phyloP scores from a whole-genome alignment of 2,113 vertebrate species.

The Varanus komodoensis region DNA sequence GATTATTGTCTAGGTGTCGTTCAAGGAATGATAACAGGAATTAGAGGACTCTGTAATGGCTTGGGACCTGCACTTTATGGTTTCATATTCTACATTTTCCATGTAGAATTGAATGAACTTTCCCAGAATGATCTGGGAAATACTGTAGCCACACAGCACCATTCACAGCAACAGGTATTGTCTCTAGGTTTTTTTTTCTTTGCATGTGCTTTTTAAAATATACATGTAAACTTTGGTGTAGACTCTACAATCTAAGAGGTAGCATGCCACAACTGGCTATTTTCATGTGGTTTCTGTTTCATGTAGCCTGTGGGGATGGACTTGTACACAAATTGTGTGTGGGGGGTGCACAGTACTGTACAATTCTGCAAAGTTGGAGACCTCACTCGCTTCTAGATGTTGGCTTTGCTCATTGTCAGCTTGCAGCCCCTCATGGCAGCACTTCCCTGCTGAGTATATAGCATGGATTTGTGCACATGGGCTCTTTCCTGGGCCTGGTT shows the following conservation, averaged over 20 bases:
- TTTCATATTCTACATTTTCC: slow-evolving; percentile 92
- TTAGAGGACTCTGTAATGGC: slow-evolving; percentile 89
- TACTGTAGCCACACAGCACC: slow-evolving; percentile 72
- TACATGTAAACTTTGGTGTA: not conserved
- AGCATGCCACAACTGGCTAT: not conserved
- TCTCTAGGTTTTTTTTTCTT: not conserved
- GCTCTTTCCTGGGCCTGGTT: not conserved
- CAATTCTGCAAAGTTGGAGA: not conserved
- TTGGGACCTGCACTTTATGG: slow-evolving; percentile 90
- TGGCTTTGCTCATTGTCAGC: not conserved
- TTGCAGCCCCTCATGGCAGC: not conserved
- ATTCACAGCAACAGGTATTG: slow-evolving; percentile 82
- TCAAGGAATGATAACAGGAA: slow-evolving; percentile 91
- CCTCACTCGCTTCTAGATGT: too few relatives aligned
- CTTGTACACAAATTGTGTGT: too few relatives aligned
- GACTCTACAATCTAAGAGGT: too few relatives aligned
- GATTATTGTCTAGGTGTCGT: slow-evolving; percentile 81
- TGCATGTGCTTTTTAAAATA: not conserved
- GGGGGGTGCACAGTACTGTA: too few relatives aligned
- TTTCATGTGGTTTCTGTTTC: too few relatives aligned
- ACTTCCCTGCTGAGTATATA: not conserved
- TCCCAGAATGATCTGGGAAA: slow-evolving; percentile 74
- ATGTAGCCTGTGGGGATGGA: too few relatives aligned
- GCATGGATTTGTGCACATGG: not conserved
- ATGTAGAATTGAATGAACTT: slow-evolving; percentile 86